phyloP scores from a whole-genome alignment of 2,797 vertebrate genomes.

The Coilia nasus region DNA sequence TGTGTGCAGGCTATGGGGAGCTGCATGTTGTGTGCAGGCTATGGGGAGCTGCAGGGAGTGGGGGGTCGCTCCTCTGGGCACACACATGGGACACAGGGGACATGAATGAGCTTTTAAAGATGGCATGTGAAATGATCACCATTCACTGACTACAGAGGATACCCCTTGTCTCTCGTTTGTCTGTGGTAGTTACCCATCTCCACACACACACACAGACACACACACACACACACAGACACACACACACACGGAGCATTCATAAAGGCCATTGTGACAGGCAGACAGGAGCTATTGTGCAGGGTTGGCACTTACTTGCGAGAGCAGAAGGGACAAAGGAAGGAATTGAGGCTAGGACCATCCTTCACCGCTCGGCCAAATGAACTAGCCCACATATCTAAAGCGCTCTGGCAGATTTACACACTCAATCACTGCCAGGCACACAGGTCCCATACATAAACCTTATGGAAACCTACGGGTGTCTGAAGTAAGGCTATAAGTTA shows the following conservation, averaged over 20 bases:
- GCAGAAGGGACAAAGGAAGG: slow-evolving; percentile 61
- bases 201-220: slow-evolving; percentile 43
- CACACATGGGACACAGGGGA: slow-evolving; percentile 5
- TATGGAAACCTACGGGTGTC: background rate
- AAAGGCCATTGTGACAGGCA: slow-evolving; percentile 65
- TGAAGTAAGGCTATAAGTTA: slow-evolving; percentile 4
- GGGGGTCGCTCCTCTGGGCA: background rate
- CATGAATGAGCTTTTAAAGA: slow-evolving; percentile 52
- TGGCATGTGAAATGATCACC: slow-evolving; percentile 55
- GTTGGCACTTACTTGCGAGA: slow-evolving; percentile 59
- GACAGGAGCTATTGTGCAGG: slow-evolving; percentile 70
- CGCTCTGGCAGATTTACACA: background rate
- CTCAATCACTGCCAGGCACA: background rate
- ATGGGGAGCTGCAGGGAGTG: background rate
- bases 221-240: slow-evolving; percentile 33
- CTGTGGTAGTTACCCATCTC: slow-evolving; percentile 15
- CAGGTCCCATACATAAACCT: background rate
- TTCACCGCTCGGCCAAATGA: slow-evolving; percentile 49
- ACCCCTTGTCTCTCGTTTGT: slow-evolving; percentile 47
- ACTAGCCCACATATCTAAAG: slow-evolving; percentile 24
- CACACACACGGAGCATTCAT: slow-evolving; percentile 59
- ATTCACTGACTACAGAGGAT: slow-evolving; percentile 50
- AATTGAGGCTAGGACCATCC: slow-evolving; percentile 52
- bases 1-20: background rate
- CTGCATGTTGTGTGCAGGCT: background rate